Evolutionary conservation across 2,888 invertebrate species (phyloP).

Genomic region (Hypomecis punctinalis): DNA sequence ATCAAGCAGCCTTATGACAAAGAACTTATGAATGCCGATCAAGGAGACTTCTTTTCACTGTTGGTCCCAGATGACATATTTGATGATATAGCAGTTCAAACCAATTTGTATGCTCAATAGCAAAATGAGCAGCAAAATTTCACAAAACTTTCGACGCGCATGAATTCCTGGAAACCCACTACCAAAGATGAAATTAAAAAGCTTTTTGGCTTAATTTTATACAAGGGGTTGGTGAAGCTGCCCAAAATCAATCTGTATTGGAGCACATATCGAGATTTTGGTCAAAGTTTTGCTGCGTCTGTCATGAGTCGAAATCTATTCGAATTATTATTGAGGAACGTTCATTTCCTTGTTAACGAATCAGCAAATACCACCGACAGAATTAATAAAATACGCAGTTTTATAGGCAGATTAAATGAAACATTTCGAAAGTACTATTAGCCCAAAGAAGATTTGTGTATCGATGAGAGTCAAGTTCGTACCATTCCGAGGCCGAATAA

Average conservation of each 20-base stretch:
- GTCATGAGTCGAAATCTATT: constrained; percentile 51
- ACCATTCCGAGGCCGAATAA: constrained; percentile 46
- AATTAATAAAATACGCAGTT: constrained; percentile 42
- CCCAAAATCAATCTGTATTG: constrained; percentile 51
- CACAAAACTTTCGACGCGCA: constrained; percentile 10
- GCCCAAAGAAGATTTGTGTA: constrained; percentile 48
- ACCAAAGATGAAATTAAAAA: constrained; percentile 46
- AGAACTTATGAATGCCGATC: background rate
- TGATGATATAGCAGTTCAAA: background rate
- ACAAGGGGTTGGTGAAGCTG: constrained; percentile 50
- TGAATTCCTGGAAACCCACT: constrained; percentile 42
- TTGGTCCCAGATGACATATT: background rate
- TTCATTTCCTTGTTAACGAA: constrained; percentile 53
- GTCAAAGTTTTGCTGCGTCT: constrained; percentile 44
- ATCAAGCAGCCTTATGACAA: constrained; percentile 5
- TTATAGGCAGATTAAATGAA: constrained; percentile 48
- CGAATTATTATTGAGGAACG: constrained; percentile 46
- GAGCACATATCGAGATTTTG: constrained; percentile 43
- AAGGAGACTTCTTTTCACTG: background rate
- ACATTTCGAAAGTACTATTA: constrained; percentile 46
- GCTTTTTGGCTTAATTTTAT: constrained; percentile 50
- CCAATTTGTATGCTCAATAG: background rate
- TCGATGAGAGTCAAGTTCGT: constrained; percentile 49
- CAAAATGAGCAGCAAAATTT: background rate
- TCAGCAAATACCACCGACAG: constrained; percentile 46